Evolutionary conservation across 1,140 invertebrate genomes (phyloP), one percentile per base, ranked within the genome.

Genomic region (Parapsyche elsis): DNA sequence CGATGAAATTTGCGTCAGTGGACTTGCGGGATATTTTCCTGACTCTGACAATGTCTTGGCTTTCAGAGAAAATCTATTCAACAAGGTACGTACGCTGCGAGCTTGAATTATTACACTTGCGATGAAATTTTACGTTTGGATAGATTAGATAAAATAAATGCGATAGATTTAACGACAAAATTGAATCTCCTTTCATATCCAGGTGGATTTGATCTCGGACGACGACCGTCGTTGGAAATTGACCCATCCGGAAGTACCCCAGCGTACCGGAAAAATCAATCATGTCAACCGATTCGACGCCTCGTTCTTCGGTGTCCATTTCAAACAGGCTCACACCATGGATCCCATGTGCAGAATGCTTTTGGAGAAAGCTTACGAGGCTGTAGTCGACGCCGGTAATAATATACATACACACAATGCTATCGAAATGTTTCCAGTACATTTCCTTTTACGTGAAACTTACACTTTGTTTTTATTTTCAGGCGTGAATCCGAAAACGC

Each of bases 281-380:
- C 91, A 94, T 85, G 87, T 97, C 0, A 89, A 89, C 21, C 96
- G 96, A 86, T 97, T 96, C 81, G 96, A 97, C 86, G 92, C 94
- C 0, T 88, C 92, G 0, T 96, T 95, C 87, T 97, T 97, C 86
- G 94, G 91, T 0, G 92, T 96, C 0, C 94, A 95, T 83, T 93
- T 91, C 83, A 94, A 95, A 81, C 95, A 97, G 86, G 95, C 95
- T 0, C 91, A 96, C 80, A 91, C 91, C 9, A 95, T 97, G 94
- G 97, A 98, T 84, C 96, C 96, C 0, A 95, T 97, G 92, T 92
- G 94, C 83, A 90, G 96, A 78, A 91, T 97, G 78, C 86, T 98
- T 14, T 86, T 98, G 24, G 97, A 98, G 87, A 92, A 94, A 67
- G 89, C 95, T 0, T 94, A 95, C 84, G 96, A 98, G 88, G 94